Evolutionary conservation across 2,113 vertebrate species (phyloP).

Genomic region (Ailuropoda melanoleuca): DNA sequence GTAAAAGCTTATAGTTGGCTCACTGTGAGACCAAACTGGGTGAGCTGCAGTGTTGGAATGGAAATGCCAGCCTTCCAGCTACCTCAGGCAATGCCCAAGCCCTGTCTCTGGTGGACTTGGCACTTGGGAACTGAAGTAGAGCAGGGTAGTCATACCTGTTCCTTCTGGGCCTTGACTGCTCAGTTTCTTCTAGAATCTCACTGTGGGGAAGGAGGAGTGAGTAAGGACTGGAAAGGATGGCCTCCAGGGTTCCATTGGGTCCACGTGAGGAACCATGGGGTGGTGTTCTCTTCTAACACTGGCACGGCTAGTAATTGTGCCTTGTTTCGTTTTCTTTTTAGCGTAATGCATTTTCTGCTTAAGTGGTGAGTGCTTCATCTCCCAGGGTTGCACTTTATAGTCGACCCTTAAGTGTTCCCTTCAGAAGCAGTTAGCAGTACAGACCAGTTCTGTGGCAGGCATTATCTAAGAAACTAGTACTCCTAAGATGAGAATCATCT

Average conservation of each 20-base stretch:
- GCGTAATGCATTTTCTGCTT: background rate
- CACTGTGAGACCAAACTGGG: background rate
- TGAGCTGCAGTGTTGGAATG: background rate
- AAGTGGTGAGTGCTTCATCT: background rate
- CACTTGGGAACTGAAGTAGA: background rate
- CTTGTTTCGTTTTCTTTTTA: background rate
- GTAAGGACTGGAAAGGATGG: background rate
- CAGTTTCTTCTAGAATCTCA: background rate
- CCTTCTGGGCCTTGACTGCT: background rate
- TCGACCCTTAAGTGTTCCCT: background rate
- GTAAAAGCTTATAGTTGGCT: background rate
- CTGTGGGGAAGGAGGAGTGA: background rate
- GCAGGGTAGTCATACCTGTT: background rate
- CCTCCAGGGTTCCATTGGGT: background rate
- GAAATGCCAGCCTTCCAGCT: background rate
- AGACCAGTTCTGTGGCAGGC: background rate
- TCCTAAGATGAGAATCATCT: background rate
- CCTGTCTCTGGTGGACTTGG: background rate
- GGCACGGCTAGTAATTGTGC: background rate
- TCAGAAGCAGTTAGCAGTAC: background rate
- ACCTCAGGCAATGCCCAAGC: background rate
- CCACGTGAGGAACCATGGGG: background rate
- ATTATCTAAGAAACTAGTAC: background rate
- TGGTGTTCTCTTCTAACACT: background rate
- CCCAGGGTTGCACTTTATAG: background rate